Conservation (phyloP, 2,888 invertebrate genomes). For the Anaspis maculata region DNA sequence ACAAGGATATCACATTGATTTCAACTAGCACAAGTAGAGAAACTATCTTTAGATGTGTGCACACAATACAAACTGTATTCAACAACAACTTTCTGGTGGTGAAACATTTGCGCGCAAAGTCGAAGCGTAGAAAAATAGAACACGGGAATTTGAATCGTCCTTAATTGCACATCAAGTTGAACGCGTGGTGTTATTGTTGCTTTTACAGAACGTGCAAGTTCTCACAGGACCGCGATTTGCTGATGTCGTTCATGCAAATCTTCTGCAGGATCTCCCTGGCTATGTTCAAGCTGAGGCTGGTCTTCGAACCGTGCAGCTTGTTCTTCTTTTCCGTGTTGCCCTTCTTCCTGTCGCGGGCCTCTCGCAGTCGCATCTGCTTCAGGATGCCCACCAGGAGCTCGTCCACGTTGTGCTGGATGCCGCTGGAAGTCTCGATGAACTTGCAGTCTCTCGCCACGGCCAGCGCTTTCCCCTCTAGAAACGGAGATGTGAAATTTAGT, state of each 20-base stretch:
- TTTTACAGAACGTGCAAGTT: conserved; percentile 71
- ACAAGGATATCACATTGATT: no score
- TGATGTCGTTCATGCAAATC: conserved; percentile 77
- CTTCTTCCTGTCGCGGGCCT: conserved; percentile 63
- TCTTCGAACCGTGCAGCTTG: conserved; percentile 70
- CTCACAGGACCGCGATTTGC: conserved; percentile 80
- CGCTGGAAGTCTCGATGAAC: conserved; percentile 92
- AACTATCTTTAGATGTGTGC: no score
- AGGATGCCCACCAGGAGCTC: conserved; percentile 89
- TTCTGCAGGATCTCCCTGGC: conserved; percentile 76
- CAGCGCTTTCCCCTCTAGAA: conserved; percentile 81
- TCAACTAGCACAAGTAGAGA: no score
- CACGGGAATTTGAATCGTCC: no score
- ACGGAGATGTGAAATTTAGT: no score
- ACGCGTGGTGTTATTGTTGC: no score
- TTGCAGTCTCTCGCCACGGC: conserved; percentile 85
- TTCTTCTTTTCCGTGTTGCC: conserved; percentile 29
- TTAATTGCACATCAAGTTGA: no score
- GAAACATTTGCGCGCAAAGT: no score
- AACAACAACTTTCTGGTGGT: no score
- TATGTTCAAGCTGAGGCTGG: conserved; percentile 71
- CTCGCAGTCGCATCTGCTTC: conserved; percentile 78
- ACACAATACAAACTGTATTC: no score
- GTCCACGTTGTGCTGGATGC: conserved; percentile 94
- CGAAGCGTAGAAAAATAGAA: no score